Evolutionary conservation across 2,888 invertebrate genomes (phyloP), one percentile per base, ranked within the genome.

Genomic region (Terebella lapidaria): DNA sequence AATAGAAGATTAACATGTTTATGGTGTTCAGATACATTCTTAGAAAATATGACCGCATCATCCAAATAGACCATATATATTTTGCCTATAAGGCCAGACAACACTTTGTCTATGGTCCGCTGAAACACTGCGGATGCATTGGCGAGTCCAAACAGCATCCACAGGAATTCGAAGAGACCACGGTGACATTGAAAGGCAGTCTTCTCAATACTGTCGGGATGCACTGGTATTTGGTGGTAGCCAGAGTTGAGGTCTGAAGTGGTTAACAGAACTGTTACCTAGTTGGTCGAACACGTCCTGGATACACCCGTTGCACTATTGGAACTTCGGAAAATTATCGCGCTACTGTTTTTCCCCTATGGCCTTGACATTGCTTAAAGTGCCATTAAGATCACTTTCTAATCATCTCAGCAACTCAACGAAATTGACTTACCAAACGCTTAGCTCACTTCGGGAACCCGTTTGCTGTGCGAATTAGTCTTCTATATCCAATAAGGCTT

Each of bases 131-230:
- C 27, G 4, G 53, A 27, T 10, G 53, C 53, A 53, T 53, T 53
- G 10, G 53, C 26, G 5, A 53, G 53, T 10, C 53, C 55, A 22
- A 55, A 55, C 5, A 47, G 47, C 46, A 22, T 25, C 18, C 45
- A 25, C 5, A 45, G 10, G 26, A 56, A 56, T 25, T 56, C 28
- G 27, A 47, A 56, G 4, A 25, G 26, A n/a, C 56, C 56, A 5
- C 45, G n/a, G 27, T 56, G 56, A 25, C 56, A 56, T 24, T 4
- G 20, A 57, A 57, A 57, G 20, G 52, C 57, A 5, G 53, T 57
- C 30, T 57, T 57, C 10, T 26, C 28, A 15, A 29, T 26, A n/a
- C 20, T 20, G 5, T 54, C 57, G 3, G 10, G 15, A 15, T 3
- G n/a, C 20, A 57, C 26, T 20, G 57, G 52, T 15, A 57, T 3